These are phyloP conservation scores for Lepas anatifera DNA, from an alignment of 2,888 invertebrate species.

Conservation along the genomic window DNA sequence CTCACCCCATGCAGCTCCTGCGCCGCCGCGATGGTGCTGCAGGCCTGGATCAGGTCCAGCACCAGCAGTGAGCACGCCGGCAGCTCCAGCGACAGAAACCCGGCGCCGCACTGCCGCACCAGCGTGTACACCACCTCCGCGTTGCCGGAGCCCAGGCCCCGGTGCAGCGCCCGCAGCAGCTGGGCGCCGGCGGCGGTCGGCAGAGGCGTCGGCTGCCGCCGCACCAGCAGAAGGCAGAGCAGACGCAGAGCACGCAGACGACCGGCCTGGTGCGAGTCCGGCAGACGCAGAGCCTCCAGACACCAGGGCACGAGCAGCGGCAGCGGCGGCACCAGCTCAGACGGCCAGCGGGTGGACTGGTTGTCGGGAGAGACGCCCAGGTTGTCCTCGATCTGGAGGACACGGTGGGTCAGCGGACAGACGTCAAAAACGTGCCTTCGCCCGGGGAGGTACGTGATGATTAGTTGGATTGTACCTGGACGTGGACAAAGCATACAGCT, in stretches of 20 bases:
- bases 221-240: conserved; percentile 64
- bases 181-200: conserved; percentile 60
- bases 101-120: conserved; percentile 64
- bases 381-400: conserved; percentile 51
- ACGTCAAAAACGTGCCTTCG: no score
- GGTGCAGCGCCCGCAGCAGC: conserved; percentile 75
- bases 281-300: conserved; percentile 55
- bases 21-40: conserved; percentile 70
- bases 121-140: conserved; percentile 64
- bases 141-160: conserved; percentile 42
- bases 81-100: conserved; percentile 71
- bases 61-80: conserved; percentile 78
- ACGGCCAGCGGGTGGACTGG: conserved; percentile 58
- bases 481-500: no score
- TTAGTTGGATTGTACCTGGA: no score
- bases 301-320: conserved; percentile 88
- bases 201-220: conserved; percentile 43
- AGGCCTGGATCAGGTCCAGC: conserved; percentile 80
- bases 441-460: no score
- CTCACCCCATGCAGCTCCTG: conserved; percentile 26
- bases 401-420: conserved; percentile 15
- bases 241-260: conserved; percentile 76
- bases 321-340: conserved; percentile 67
- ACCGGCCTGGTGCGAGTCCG: conserved; percentile 58
- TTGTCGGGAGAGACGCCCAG: conserved; percentile 39